A percentile compares a stretch with the other conserved stretches of the same genome.
These are phyloP conservation scores for Platysternon megacephalum DNA, from an alignment of 2,113 vertebrate species.

Conservation along the genomic window DNA sequence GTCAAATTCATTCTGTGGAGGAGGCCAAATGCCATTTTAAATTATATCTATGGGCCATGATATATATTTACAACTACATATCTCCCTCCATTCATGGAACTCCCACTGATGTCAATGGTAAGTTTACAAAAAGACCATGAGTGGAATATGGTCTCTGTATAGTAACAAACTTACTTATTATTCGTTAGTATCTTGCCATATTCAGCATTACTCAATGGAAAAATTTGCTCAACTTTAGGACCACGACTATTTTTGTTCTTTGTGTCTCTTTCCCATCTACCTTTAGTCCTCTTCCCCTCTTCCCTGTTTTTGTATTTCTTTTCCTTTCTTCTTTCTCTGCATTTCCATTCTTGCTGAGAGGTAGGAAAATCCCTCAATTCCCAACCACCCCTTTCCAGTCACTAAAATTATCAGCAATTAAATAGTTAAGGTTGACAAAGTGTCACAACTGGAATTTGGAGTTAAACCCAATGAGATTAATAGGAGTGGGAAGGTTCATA, in stretches of 20 bases:
- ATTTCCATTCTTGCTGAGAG: neutral
- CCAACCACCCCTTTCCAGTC: neutral
- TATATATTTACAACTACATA: neutral
- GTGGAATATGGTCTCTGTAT: neutral
- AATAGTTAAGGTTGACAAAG: neutral
- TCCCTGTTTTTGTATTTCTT: neutral
- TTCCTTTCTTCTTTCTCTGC: neutral
- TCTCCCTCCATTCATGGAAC: neutral
- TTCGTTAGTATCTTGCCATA: neutral
- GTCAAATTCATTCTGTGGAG: neutral
- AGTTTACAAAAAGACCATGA: neutral
- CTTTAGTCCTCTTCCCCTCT: neutral
- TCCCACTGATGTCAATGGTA: neutral
- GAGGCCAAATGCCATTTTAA: neutral
- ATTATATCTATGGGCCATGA: neutral
- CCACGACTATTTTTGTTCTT: neutral
- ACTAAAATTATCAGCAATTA: neutral
- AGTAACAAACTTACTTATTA: neutral
- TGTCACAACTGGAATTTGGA: neutral
- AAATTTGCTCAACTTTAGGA: neutral
- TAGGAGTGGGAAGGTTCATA: neutral
- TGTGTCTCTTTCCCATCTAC: neutral
- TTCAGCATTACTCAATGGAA: neutral
- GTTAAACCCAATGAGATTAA: neutral
- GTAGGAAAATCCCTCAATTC: neutral